Conservation (phyloP, 2,113 vertebrate species). For the Geococcyx californianus region DNA sequence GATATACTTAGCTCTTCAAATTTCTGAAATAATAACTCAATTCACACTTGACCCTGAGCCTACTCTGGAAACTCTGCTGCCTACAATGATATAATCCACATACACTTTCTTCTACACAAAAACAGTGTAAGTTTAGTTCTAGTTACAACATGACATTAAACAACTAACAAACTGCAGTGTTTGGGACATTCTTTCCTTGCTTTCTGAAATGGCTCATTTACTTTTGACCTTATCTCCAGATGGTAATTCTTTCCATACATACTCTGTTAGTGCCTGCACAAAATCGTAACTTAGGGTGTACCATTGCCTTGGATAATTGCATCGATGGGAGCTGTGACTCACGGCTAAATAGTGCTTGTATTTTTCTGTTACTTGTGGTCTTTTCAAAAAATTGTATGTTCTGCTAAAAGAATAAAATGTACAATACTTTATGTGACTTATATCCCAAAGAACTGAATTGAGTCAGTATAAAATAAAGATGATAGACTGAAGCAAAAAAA, state of each 20-base stretch:
- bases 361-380: not conserved
- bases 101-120: not conserved
- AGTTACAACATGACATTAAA: conserved; percentile 42
- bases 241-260: conserved; percentile 31
- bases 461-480: not conserved
- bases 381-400: not conserved
- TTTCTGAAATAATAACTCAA: conserved; percentile 53
- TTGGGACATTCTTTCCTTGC: conserved; percentile 51
- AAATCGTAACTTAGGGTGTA: not conserved
- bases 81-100: conserved; percentile 54
- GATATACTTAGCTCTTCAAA: conserved; percentile 7
- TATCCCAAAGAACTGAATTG: not conserved
- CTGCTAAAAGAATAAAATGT: not conserved
- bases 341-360: not conserved
- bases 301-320: not conserved
- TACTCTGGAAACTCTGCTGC: conserved; percentile 56
- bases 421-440: not conserved
- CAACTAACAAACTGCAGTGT: conserved; percentile 17
- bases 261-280: not conserved
- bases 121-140: conserved; percentile 39
- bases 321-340: not conserved
- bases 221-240: conserved; percentile 65
- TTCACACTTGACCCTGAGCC: conserved; percentile 52
- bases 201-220: conserved; percentile 62
- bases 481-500: not conserved